A percentile compares a stretch with the other conserved stretches of the same genome.
Evolutionary conservation across 2,113 vertebrate genomes (phyloP).

Genomic region (Corythornis madagascariensis): DNA sequence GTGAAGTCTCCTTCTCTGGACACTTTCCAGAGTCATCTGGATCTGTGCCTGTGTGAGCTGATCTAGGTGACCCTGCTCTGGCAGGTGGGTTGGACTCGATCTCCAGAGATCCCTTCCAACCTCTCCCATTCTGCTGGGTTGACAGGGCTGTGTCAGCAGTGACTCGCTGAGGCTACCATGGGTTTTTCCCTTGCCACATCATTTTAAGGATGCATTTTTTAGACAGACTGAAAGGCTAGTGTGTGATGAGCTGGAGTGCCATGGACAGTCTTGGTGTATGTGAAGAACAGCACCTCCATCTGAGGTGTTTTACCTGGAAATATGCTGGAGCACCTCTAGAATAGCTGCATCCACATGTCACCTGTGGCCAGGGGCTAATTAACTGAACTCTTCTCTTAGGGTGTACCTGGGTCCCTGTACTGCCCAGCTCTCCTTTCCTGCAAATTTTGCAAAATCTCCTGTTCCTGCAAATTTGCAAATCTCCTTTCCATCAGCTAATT

Average conservation of each 20-base stretch:
- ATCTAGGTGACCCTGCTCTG: too few relatives aligned
- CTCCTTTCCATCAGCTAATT: background rate
- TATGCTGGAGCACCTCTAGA: background rate
- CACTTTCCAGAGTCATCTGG: too few relatives aligned
- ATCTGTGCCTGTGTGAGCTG: too few relatives aligned
- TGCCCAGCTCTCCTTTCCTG: background rate
- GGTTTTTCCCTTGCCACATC: accelerated
- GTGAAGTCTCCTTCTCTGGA: too few relatives aligned
- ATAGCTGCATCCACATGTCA: accelerated
- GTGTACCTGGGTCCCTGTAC: accelerated
- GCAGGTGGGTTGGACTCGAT: too few relatives aligned
- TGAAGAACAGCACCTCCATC: background rate
- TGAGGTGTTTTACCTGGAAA: background rate
- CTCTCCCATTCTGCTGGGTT: too few relatives aligned
- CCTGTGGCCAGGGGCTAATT: accelerated
- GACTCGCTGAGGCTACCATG: background rate
- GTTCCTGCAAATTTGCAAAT: too few relatives aligned
- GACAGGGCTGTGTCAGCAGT: too few relatives aligned
- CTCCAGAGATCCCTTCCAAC: too few relatives aligned
- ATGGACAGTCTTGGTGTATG: background rate
- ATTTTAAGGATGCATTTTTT: background rate
- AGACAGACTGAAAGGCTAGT: background rate
- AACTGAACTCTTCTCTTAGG: background rate
- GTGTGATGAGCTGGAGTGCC: background rate
- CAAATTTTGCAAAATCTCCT: too few relatives aligned